Evolutionary conservation across 1,140 invertebrate genomes (phyloP).

Genomic region (Ceratosolen fusciceps): DNA sequence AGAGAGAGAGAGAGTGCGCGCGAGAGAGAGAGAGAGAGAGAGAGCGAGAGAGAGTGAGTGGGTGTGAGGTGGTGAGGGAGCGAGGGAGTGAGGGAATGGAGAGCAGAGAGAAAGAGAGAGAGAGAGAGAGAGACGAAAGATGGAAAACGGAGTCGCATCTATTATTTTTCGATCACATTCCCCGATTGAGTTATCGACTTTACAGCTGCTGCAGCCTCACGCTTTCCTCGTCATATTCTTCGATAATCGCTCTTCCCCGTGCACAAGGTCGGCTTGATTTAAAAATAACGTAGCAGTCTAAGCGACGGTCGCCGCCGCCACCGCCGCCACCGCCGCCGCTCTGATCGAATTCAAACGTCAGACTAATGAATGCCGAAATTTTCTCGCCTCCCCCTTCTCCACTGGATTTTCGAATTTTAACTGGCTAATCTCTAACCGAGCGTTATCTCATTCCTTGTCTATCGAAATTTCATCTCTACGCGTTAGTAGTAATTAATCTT

Average conservation of each 20-base stretch:
- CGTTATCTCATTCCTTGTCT: too few species aligned
- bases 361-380: constrained; percentile 10
- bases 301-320: too few species aligned
- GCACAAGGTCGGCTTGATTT: background rate
- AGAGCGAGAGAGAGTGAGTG: constrained; percentile 34
- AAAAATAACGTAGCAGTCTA: constrained; percentile 10
- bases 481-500: background rate
- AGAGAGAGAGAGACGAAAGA: background rate
- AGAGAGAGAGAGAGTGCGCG: background rate
- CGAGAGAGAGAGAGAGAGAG: background rate
- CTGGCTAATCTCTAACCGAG: too few species aligned
- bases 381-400: background rate
- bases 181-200: constrained; percentile 68
- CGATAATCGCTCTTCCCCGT: constrained; percentile 50
- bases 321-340: too few species aligned
- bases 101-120: background rate
- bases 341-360: constrained; percentile 16
- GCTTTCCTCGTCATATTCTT: constrained; percentile 36
- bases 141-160: constrained; percentile 53
- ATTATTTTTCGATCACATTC: constrained; percentile 71
- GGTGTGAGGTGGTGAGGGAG: too few species aligned
- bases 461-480: background rate
- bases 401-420: background rate
- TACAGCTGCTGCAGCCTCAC: constrained; percentile 51
- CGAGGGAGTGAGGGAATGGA: background rate